Evolutionary conservation across 2,888 invertebrate species (phyloP), one percentile per base, ranked within the genome.

Genomic region (Drosophila quinaria): DNA sequence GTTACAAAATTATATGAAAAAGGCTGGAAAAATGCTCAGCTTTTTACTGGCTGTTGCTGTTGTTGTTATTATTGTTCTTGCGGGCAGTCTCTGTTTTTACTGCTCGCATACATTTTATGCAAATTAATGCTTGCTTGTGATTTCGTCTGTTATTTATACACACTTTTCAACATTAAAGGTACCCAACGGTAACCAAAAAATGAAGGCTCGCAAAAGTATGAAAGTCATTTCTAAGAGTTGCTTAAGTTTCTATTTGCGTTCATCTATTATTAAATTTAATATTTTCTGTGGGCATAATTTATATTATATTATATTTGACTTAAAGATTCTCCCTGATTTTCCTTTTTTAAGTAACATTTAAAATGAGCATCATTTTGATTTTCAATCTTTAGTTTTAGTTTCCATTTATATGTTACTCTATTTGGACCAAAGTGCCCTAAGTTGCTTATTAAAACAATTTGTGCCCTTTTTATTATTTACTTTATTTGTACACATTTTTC

Each of bases 111-210:
- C 78, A 75, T 71, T 78, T 82, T 86, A 89, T 86, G 86, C 76
- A 86, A 86, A 86, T 89, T 78, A 89, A 78, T 78, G 86, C 71
- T 72, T 85, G 72, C 67, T 78, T 86, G 70, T 78, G 86, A 89
- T 87, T 89, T 78, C 51, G 15, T 15, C 70, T 60, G 47, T 35
- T 63, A 59, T 80, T 60, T 70, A 41, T 56, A 44, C 37, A 51
- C 22, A 70, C 65, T 60, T 73, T 66, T 50, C 22, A 60, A 61
- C 22, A 35, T 65, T 55, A 55, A 74, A 52, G 46, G 33, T 56
- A 42, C 25, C 49, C 55, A 55, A 50, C 31, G 39, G 58, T 72
- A 73, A 66, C 51, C 54, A 31, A 39, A 61, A 61, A 58, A 22
- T 67, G 52, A 39, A 51, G 54, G 13, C 11, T 17, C 47, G 8